Evolutionary conservation across 2,797 vertebrate species (phyloP).

Genomic region (Cryptoprocta ferox): DNA sequence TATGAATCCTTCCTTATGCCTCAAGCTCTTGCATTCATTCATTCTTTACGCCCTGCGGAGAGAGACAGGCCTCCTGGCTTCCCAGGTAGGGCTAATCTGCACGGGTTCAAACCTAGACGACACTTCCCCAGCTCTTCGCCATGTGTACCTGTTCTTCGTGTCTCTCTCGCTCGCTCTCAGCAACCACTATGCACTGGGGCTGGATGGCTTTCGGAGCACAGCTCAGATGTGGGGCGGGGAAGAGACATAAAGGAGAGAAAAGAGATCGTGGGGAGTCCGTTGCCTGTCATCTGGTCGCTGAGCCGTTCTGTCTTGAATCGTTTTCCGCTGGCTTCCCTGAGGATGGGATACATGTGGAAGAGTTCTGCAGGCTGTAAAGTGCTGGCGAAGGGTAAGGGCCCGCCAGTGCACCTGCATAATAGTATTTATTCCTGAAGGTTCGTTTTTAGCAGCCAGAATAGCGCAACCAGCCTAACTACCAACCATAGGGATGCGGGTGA

Average conservation of each 20-base stretch:
- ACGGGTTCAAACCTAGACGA: background rate
- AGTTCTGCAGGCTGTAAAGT: background rate
- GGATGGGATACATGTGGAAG: background rate
- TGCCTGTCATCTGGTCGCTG: background rate
- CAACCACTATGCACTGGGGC: background rate
- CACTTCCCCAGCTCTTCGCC: fast-evolving
- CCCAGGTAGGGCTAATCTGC: background rate
- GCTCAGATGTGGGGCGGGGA: background rate
- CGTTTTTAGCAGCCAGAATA: background rate
- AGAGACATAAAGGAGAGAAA: background rate
- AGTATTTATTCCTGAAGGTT: no score
- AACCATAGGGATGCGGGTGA: fast-evolving
- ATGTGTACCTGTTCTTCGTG: background rate
- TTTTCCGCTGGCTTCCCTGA: background rate
- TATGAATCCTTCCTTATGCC: fast-evolving
- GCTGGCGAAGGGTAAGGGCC: background rate
- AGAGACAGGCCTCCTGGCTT: background rate
- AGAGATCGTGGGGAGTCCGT: background rate
- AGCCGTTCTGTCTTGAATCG: background rate
- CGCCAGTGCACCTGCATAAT: fast-evolving
- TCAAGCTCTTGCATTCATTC: background rate
- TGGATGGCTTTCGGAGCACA: background rate
- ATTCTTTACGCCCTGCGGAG: background rate
- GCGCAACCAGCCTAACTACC: background rate
- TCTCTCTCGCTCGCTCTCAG: background rate